Conservation (phyloP, 1,140 invertebrate genomes). For the Galendromus occidentalis region DNA sequence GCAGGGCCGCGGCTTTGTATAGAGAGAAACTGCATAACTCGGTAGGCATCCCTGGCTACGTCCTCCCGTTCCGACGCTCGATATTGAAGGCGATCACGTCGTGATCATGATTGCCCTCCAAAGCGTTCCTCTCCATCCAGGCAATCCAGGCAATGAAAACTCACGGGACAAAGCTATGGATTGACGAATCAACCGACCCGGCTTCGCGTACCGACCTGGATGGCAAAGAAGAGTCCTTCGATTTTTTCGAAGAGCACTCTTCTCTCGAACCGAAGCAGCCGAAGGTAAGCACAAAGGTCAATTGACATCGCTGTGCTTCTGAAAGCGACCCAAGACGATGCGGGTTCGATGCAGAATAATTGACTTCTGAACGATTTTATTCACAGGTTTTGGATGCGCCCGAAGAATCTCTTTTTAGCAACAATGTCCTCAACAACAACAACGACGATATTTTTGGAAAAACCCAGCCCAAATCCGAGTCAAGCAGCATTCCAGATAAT, state of each 20-base stretch:
- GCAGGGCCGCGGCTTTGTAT: slow-evolving; percentile 77
- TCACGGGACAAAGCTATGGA: neutral
- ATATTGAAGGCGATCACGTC: too few species aligned
- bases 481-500: neutral
- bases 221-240: neutral
- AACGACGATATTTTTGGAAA: neutral
- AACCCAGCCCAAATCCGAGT: neutral
- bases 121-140: too few species aligned
- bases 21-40: slow-evolving; percentile 55
- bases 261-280: neutral
- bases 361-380: neutral
- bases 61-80: too few species aligned
- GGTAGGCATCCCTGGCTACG: too few species aligned
- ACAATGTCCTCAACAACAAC: neutral
- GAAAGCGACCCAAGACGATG: neutral
- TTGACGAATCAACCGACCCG: neutral
- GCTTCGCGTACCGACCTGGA: neutral
- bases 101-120: too few species aligned
- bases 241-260: neutral
- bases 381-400: neutral
- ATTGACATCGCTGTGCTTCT: neutral
- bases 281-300: neutral
- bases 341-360: neutral
- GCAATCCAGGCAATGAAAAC: neutral
- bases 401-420: neutral